Conservation (phyloP, 2,113 vertebrate species). For the Numenius arquata region DNA sequence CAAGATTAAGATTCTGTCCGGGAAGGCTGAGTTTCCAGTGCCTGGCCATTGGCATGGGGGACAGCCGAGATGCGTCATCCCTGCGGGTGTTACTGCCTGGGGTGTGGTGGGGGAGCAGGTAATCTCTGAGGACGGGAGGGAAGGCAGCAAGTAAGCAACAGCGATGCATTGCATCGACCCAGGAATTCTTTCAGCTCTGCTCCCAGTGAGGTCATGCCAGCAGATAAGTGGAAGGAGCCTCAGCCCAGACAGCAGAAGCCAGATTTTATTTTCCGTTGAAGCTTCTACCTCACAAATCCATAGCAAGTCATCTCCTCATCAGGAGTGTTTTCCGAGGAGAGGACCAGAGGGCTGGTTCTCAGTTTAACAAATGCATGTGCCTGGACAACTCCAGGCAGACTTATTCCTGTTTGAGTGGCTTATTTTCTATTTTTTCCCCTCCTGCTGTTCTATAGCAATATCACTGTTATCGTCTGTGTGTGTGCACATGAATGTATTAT, state of each 20-base stretch:
- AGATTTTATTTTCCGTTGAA: slow-evolving; percentile 8
- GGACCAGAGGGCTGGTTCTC: neutral
- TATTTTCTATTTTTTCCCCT: neutral
- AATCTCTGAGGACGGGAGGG: neutral
- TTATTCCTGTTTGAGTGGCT: neutral
- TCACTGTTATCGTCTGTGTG: neutral
- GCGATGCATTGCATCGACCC: neutral
- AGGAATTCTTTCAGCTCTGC: neutral
- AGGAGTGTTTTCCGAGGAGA: neutral
- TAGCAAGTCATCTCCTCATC: neutral
- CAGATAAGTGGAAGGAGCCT: neutral
- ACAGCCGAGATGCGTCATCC: fast-evolving
- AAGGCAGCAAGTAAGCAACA: neutral
- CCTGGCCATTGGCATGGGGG: neutral
- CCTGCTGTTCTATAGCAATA: neutral
- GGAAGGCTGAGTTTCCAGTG: neutral
- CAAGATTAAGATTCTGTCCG: neutral
- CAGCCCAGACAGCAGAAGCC: neutral
- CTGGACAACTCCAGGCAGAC: neutral
- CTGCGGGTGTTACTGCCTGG: neutral
- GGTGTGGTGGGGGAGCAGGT: slow-evolving; percentile 6
- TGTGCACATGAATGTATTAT: fast-evolving
- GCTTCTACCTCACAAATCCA: slow-evolving; percentile 29
- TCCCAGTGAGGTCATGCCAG: slow-evolving; percentile 17
- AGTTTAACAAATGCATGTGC: neutral